phyloP scores from a whole-genome alignment of 2,888 invertebrate genomes.

The Ariolimax columbianus region DNA sequence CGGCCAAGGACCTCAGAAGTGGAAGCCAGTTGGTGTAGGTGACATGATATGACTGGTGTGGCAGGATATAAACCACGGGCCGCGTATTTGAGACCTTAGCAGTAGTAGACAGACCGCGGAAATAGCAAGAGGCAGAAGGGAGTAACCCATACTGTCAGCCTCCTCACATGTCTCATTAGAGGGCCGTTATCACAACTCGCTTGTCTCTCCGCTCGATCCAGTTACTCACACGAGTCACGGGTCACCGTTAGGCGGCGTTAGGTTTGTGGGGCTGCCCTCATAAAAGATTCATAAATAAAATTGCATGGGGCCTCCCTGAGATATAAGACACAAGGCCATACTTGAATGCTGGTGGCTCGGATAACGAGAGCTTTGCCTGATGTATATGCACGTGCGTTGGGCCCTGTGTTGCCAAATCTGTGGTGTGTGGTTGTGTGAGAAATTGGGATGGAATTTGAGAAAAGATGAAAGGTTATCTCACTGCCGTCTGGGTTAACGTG shows the following conservation, averaged over 20 bases:
- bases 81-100: too few relatives aligned
- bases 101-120: too few relatives aligned
- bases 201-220: background rate
- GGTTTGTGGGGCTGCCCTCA: background rate
- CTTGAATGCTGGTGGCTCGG: background rate
- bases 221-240: slow-evolving; percentile 20
- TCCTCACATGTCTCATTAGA: slow-evolving; percentile 31
- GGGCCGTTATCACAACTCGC: background rate
- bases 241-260: slow-evolving; percentile 17
- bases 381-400: background rate
- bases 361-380: background rate
- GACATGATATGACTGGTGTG: too few relatives aligned
- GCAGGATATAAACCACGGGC: too few relatives aligned
- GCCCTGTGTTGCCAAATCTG: background rate
- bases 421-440: background rate
- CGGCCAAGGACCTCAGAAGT: too few relatives aligned
- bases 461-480: too few relatives aligned
- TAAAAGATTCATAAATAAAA: slow-evolving; percentile 40
- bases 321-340: slow-evolving; percentile 1
- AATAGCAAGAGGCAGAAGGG: too few relatives aligned
- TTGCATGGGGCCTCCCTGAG: background rate
- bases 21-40: too few relatives aligned
- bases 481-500: too few relatives aligned
- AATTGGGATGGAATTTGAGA: too few relatives aligned
- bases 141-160: background rate